Conservation (phyloP, 2,113 vertebrate genomes). For the Mobula birostris region DNA sequence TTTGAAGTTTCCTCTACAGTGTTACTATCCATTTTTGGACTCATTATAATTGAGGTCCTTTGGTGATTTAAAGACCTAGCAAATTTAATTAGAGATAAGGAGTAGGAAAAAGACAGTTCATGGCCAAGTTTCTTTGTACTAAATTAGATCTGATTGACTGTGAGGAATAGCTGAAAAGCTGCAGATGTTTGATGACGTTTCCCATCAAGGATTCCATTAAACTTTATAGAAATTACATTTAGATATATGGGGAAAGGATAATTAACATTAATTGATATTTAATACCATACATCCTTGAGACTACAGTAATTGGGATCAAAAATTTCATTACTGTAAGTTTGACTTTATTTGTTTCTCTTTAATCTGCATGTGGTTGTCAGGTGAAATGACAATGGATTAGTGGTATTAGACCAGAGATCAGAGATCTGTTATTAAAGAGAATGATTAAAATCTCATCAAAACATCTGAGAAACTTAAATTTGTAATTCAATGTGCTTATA, state of each 20-base stretch:
- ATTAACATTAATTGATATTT: constrained; percentile 32
- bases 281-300: constrained; percentile 16
- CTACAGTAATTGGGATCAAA: constrained; percentile 9
- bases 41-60: background rate
- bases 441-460: too few species aligned
- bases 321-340: background rate
- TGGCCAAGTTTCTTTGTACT: background rate
- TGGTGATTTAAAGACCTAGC: background rate
- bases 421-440: too few species aligned
- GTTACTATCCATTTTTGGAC: background rate
- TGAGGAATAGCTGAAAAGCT: constrained; percentile 16
- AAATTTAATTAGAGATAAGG: constrained; percentile 26
- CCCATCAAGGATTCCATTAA: constrained; percentile 25
- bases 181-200: constrained; percentile 24
- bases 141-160: constrained; percentile 10
- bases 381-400: too few species aligned
- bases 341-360: background rate
- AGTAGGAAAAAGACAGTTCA: background rate
- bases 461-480: too few species aligned
- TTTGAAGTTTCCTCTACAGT: background rate
- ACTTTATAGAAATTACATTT: background rate
- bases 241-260: background rate
- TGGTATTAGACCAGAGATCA: too few species aligned
- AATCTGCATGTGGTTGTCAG: background rate
- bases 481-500: too few species aligned